Conservation (phyloP, 2,888 invertebrate genomes). For the Drosophila atroscutellata region DNA sequence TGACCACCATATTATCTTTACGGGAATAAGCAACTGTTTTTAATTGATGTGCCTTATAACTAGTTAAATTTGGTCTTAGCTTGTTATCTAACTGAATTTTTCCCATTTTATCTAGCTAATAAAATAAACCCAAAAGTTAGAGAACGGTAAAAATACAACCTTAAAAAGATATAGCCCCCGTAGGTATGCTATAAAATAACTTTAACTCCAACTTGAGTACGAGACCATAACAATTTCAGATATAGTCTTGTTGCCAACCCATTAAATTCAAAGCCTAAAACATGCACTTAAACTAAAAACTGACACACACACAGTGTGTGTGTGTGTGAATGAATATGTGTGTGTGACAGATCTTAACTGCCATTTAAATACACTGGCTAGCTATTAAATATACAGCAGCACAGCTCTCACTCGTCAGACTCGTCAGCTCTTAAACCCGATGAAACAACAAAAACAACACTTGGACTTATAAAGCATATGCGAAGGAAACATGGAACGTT, state of each 20-base stretch:
- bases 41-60: not conserved
- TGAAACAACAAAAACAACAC: constrained; percentile 23
- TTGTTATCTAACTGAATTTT: too few relatives aligned
- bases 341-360: constrained; percentile 14
- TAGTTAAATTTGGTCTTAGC: not conserved
- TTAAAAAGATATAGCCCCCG: constrained; percentile 1
- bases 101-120: not conserved
- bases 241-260: constrained; percentile 6
- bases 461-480: constrained; percentile 46
- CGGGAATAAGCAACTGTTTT: not conserved
- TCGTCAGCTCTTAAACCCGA: constrained; percentile 25
- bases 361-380: constrained; percentile 24
- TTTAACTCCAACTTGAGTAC: constrained; percentile 16
- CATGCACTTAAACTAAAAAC: constrained; percentile 32
- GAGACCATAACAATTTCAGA: constrained; percentile 9
- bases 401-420: constrained; percentile 2
- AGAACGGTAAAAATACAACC: not conserved
- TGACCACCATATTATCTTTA: not conserved
- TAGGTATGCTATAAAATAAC: constrained; percentile 33
- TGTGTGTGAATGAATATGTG: not conserved
- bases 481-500: constrained; percentile 26
- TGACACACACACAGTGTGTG: not conserved
- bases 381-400: constrained; percentile 46
- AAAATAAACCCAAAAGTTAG: not conserved
- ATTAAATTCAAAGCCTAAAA: constrained; percentile 29